These are phyloP conservation scores for Sarcophaga carnaria DNA, from an alignment of 2,888 invertebrate species.

Conservation along the genomic window DNA sequence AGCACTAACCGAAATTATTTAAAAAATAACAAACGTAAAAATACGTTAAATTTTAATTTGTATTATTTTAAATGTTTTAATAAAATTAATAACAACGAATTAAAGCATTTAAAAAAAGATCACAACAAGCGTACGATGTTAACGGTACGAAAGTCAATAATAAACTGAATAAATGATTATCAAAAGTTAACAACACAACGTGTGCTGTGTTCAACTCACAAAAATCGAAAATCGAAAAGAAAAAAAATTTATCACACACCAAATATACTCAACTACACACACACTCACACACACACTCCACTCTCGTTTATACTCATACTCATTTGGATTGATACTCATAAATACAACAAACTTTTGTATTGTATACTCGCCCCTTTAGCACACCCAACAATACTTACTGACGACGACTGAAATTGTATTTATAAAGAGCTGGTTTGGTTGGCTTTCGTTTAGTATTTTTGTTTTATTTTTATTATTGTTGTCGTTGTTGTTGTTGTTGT, in stretches of 20 bases:
- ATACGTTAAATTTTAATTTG: slow-evolving; percentile 38
- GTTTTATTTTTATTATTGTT: not conserved
- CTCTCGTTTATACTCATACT: not conserved
- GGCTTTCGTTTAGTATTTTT: slow-evolving; percentile 65
- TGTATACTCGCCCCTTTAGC: not conserved
- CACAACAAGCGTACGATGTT: slow-evolving; percentile 63
- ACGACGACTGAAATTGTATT: slow-evolving; percentile 13
- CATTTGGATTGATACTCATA: not conserved
- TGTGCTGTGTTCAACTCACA: slow-evolving; percentile 63
- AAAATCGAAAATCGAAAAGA: slow-evolving; percentile 10
- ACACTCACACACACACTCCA: not conserved
- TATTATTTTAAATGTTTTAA: slow-evolving; percentile 62
- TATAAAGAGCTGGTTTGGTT: slow-evolving; percentile 67
- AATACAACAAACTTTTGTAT: not conserved
- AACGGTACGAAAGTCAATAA: slow-evolving; percentile 65
- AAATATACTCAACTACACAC: slow-evolving; percentile 1
- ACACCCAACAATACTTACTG: slow-evolving; percentile 13
- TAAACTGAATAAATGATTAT: slow-evolving; percentile 63
- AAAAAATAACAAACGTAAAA: slow-evolving; percentile 25
- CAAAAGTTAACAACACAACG: slow-evolving; percentile 68
- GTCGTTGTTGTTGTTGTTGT: slow-evolving; percentile 40
- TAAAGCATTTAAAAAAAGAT: slow-evolving; percentile 41
- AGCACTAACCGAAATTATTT: slow-evolving; percentile 24
- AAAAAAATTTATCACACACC: not conserved
- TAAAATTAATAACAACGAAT: slow-evolving; percentile 18